Evolutionary conservation across 2,888 invertebrate species (phyloP).

Genomic region (Latheticus oryzae): DNA sequence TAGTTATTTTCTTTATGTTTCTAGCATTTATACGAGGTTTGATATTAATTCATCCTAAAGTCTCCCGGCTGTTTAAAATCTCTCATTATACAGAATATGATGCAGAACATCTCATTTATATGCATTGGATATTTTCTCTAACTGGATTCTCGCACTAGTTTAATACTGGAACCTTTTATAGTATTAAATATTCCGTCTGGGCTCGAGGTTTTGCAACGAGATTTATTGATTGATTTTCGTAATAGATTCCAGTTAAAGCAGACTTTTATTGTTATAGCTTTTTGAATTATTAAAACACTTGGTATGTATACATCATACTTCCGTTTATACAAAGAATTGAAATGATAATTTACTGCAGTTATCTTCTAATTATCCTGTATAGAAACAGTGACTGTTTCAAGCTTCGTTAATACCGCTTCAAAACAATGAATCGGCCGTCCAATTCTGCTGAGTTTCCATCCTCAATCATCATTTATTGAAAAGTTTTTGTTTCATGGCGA

Average conservation of each 20-base stretch:
- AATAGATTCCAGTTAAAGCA: conserved; percentile 43
- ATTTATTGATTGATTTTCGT: conserved; percentile 45
- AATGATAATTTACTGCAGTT: background rate
- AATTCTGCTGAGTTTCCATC: background rate
- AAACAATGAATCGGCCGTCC: no score
- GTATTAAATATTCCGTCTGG: conserved; percentile 54
- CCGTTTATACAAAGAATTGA: conserved; percentile 21
- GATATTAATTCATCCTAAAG: conserved; percentile 35
- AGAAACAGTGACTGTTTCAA: no score
- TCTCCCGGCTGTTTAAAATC: conserved; percentile 43
- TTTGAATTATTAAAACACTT: conserved; percentile 41
- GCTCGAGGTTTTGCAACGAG: conserved; percentile 43
- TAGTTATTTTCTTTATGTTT: conserved; percentile 30
- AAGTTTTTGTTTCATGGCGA: conserved; percentile 16
- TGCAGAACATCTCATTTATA: conserved; percentile 53
- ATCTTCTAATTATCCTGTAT: no score
- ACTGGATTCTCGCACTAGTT: conserved; percentile 50
- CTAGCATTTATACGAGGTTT: conserved; percentile 34
- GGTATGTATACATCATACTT: no score
- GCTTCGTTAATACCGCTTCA: no score
- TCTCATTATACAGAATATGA: conserved; percentile 46
- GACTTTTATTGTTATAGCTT: conserved; percentile 43
- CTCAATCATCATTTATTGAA: conserved; percentile 17
- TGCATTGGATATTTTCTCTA: conserved; percentile 56
- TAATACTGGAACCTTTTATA: conserved; percentile 47